Conservation (phyloP, 1,140 invertebrate species). For the Bombus impatiens region DNA sequence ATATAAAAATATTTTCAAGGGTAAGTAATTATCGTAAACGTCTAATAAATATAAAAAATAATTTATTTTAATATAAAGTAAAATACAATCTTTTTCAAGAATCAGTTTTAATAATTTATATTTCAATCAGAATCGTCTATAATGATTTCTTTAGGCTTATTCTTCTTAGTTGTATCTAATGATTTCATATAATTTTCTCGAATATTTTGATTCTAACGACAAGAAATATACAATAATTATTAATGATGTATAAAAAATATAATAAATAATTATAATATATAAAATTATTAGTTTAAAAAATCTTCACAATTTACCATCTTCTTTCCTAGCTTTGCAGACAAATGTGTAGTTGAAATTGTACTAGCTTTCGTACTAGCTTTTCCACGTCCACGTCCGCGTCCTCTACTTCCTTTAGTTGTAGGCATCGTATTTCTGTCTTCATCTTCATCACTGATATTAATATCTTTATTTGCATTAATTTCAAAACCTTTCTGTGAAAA, state of each 20-base stretch:
- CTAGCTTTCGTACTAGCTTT: background rate
- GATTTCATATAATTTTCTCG: background rate
- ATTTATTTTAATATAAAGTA: constrained; percentile 21
- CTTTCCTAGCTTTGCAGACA: constrained; percentile 1
- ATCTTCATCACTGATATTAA: background rate
- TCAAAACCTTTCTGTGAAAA: background rate
- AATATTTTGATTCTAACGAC: background rate
- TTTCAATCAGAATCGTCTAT: constrained; percentile 50
- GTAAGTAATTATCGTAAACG: background rate
- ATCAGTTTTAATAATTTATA: background rate
- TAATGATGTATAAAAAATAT: background rate
- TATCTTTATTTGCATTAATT: background rate
- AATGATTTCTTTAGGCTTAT: background rate
- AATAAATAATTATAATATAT: background rate
- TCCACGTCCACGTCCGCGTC: constrained; percentile 17
- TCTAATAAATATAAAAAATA: constrained; percentile 7
- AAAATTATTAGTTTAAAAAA: background rate
- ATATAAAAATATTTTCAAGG: background rate
- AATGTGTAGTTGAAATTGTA: background rate
- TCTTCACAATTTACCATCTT: background rate
- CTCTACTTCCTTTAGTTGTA: constrained; percentile 11
- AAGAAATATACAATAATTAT: constrained; percentile 1
- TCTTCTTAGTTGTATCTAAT: background rate
- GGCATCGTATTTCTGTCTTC: background rate
- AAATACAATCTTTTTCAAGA: background rate